Evolutionary conservation across 2,888 invertebrate species (phyloP).

Genomic region (Andrena flavipes): DNA sequence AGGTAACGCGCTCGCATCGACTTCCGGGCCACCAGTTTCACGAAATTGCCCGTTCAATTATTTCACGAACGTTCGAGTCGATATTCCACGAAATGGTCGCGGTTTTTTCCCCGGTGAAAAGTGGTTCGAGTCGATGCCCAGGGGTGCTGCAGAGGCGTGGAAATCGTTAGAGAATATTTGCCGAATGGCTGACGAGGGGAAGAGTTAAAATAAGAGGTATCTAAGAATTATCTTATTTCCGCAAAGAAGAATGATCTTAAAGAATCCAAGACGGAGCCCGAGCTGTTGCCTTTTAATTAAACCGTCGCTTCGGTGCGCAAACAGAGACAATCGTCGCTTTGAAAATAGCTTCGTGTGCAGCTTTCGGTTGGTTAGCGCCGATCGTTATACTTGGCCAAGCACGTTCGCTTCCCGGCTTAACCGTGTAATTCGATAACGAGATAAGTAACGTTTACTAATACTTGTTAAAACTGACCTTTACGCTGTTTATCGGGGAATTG

Average conservation of each 20-base stretch:
- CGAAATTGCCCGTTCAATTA: constrained; percentile 44
- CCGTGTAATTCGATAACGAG: constrained; percentile 52
- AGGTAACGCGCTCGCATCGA: constrained; percentile 9
- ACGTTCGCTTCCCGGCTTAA: constrained; percentile 30
- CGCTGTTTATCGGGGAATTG: constrained; percentile 21
- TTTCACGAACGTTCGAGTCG: constrained; percentile 21
- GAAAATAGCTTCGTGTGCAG: constrained; percentile 28
- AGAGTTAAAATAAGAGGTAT: no score
- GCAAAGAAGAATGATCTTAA: no score
- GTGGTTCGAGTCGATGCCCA: background rate
- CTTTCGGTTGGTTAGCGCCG: constrained; percentile 45
- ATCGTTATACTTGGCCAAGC: constrained; percentile 43
- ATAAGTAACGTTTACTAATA: constrained; percentile 49
- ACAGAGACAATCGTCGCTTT: background rate
- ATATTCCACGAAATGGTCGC: constrained; percentile 1
- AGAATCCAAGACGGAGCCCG: background rate
- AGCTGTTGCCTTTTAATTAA: constrained; percentile 5
- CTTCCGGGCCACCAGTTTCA: background rate
- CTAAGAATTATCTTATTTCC: no score
- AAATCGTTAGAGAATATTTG: background rate
- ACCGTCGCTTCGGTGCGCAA: background rate
- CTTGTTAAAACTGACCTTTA: constrained; percentile 26
- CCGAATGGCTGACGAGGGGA: background rate
- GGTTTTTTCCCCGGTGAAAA: background rate
- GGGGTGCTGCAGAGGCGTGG: background rate